phyloP scores from a whole-genome alignment of 2,888 invertebrate genomes.

The Argyresthia goedartella region DNA sequence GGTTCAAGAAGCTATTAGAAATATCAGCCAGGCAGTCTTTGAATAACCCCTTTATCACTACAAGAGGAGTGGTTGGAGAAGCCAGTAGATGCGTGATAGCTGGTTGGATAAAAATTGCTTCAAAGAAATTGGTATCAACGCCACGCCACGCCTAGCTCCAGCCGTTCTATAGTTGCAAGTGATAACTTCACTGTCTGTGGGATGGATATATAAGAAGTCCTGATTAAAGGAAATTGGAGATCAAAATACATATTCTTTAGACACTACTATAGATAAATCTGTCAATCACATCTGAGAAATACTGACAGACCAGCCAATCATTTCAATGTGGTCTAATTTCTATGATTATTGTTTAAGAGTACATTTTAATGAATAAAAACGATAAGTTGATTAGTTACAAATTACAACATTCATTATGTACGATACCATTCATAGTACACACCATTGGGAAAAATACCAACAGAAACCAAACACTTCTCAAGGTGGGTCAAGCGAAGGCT shows the following conservation, averaged over 20 bases:
- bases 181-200: neutral
- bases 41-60: neutral
- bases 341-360: neutral
- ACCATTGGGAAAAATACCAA: neutral
- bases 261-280: neutral
- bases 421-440: neutral
- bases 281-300: neutral
- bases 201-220: neutral
- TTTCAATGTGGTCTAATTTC: neutral
- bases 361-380: neutral
- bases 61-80: too few species aligned
- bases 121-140: neutral
- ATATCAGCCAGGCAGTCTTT: neutral
- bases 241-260: neutral
- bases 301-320: neutral
- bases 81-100: neutral
- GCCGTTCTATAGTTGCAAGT: neutral
- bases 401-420: neutral
- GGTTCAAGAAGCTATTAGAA: neutral
- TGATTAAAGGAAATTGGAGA: neutral
- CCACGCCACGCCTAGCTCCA: neutral
- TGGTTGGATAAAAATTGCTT: neutral
- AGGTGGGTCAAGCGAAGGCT: conserved; percentile 5
- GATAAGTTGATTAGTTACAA: neutral
- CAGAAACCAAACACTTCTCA: neutral